phyloP scores from a whole-genome alignment of 2,888 invertebrate species.

The Seira musarum region DNA sequence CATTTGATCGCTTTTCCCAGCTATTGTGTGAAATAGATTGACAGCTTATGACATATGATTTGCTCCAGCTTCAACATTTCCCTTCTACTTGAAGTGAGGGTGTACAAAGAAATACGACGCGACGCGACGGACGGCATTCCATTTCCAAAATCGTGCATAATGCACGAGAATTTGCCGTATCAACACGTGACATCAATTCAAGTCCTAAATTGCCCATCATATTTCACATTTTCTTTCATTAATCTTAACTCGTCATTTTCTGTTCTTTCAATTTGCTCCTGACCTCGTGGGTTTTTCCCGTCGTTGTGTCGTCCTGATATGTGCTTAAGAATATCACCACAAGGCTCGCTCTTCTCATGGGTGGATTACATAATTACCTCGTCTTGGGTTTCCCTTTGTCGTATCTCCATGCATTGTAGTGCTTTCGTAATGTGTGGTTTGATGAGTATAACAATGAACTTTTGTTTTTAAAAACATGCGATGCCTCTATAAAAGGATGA shows the following conservation, averaged over 20 bases:
- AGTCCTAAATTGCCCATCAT: background rate
- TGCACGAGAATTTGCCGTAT: too few species aligned
- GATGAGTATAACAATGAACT: too few species aligned
- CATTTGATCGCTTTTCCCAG: slow-evolving; percentile 26
- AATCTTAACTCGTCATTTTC: too few species aligned
- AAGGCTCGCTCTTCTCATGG: background rate
- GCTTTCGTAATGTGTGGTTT: too few species aligned
- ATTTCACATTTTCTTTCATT: background rate
- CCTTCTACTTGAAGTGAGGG: background rate
- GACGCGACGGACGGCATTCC: too few species aligned
- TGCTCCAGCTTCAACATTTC: slow-evolving; percentile 27
- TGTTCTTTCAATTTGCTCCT: background rate
- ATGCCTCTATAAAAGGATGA: too few species aligned
- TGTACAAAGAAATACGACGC: background rate
- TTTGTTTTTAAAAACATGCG: too few species aligned
- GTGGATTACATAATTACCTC: slow-evolving; percentile 22
- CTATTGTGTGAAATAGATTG: slow-evolving; percentile 25
- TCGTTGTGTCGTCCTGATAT: too few species aligned
- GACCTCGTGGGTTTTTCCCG: too few species aligned
- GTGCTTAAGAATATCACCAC: background rate
- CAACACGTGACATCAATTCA: background rate
- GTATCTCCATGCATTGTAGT: too few species aligned
- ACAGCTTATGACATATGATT: slow-evolving; percentile 49
- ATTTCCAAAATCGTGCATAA: too few species aligned
- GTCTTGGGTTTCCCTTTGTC: too few species aligned